Conservation (phyloP, 2,888 invertebrate genomes). For the Ophioninae sp. region DNA sequence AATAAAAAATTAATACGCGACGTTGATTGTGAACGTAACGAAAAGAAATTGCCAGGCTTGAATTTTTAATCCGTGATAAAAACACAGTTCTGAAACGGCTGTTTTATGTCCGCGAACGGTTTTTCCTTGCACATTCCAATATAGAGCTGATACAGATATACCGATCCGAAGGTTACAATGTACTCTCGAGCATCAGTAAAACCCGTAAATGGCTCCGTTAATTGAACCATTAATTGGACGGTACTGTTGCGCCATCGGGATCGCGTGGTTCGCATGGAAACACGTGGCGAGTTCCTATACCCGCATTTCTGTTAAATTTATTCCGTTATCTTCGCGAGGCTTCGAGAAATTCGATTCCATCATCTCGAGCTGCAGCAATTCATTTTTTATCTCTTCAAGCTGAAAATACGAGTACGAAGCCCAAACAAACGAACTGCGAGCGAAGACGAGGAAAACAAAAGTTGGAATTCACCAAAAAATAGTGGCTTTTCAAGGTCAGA, state of each 20-base stretch:
- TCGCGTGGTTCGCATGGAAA: constrained; percentile 2
- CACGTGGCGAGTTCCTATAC: constrained; percentile 32
- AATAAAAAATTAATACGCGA: constrained; percentile 21
- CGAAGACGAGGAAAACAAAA: no score
- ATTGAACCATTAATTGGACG: constrained; percentile 56
- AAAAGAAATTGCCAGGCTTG: background rate
- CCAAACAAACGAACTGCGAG: background rate
- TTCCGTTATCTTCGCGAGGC: background rate
- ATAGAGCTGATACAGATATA: constrained; percentile 2
- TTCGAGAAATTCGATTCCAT: background rate
- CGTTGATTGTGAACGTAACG: background rate
- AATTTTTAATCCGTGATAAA: constrained; percentile 6
- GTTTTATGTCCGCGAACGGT: constrained; percentile 25
- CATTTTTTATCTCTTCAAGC: background rate
- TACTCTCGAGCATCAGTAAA: constrained; percentile 14
- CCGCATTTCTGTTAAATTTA: background rate
- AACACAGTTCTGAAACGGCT: constrained; percentile 12
- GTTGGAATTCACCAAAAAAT: no score
- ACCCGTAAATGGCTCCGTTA: constrained; percentile 52
- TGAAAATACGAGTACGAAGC: no score
- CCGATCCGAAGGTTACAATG: constrained; percentile 10
- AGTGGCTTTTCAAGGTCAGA: no score
- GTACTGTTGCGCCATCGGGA: constrained; percentile 46
- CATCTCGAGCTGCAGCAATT: background rate
- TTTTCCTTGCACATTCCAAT: constrained; percentile 21